A percentile compares a stretch with the other conserved stretches of the same genome.
Conservation (phyloP, 2,888 invertebrate genomes). For the Anorthoa munda region DNA sequence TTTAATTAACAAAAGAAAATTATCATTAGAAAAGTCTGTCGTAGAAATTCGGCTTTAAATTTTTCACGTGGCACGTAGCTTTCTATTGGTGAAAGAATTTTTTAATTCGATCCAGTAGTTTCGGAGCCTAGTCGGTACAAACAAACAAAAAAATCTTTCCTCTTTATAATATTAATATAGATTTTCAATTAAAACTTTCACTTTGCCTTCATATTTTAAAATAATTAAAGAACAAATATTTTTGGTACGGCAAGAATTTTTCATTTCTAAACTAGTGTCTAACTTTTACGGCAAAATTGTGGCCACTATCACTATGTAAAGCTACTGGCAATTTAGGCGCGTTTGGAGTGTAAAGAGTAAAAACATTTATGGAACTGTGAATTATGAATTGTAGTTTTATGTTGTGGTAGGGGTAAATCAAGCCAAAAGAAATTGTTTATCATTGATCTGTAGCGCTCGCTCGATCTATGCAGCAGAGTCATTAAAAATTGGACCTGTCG, state of each 20-base stretch:
- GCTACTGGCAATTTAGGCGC: constrained; percentile 21
- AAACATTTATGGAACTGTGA: constrained; percentile 25
- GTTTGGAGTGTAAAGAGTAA: neutral
- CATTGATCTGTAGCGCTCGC: too few relatives aligned
- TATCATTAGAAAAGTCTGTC: neutral
- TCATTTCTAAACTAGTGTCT: constrained; percentile 7
- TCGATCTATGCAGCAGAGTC: too few relatives aligned
- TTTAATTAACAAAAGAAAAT: constrained; percentile 29
- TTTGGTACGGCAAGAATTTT: constrained; percentile 8
- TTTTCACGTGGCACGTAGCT: neutral
- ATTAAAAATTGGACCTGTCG: too few relatives aligned
- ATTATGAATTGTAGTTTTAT: constrained; percentile 22
- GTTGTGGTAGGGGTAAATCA: neutral
- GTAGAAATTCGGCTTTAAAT: neutral
- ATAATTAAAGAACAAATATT: constrained; percentile 6
- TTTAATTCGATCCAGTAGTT: too few relatives aligned
- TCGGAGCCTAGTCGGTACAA: too few relatives aligned
- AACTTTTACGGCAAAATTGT: constrained; percentile 17
- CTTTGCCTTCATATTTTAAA: constrained; percentile 22
- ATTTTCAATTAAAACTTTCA: constrained; percentile 14
- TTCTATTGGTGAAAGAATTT: too few relatives aligned
- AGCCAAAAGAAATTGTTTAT: too few relatives aligned
- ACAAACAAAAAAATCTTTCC: too few relatives aligned
- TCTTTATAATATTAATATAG: too few relatives aligned
- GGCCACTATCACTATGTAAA: constrained; percentile 7